Conservation (phyloP, 2,797 vertebrate species). For the Todus mexicanus region DNA sequence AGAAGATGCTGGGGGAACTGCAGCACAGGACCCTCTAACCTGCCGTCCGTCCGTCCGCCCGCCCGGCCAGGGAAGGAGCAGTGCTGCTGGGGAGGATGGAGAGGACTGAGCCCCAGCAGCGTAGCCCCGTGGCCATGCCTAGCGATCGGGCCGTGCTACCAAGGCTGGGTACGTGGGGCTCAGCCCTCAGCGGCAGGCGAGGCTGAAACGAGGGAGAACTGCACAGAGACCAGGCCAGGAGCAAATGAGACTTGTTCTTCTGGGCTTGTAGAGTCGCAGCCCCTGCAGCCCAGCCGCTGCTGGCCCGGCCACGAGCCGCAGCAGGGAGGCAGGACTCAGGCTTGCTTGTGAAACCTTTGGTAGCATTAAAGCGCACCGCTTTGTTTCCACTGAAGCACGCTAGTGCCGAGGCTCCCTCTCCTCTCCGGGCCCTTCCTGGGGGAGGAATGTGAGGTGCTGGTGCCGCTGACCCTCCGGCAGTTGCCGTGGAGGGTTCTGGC, state of each 20-base stretch:
- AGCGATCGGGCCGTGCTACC: not conserved
- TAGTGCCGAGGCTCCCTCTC: not conserved
- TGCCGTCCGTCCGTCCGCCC: not conserved
- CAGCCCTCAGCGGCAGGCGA: not conserved
- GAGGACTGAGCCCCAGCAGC: not conserved
- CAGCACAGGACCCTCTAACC: conserved; percentile 69
- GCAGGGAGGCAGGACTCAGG: not conserved
- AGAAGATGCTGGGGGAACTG: conserved; percentile 77
- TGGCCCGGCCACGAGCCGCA: not conserved
- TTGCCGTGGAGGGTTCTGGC: not conserved
- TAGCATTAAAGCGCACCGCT: conserved; percentile 16
- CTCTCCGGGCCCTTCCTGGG: not conserved
- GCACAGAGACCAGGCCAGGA: not conserved
- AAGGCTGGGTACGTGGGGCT: not conserved
- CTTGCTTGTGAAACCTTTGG: not conserved
- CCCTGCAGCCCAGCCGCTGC: not conserved
- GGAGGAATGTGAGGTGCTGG: not conserved
- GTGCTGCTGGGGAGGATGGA: not conserved
- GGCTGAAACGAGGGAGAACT: not conserved
- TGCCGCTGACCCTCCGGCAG: not conserved
- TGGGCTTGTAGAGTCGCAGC: not conserved
- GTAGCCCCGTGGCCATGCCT: not conserved
- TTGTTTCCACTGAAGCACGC: not conserved
- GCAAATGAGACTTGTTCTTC: not conserved
- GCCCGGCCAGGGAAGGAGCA: not conserved